A percentile compares a stretch with the other conserved stretches of the same genome.
Conservation (phyloP, 2,888 invertebrate genomes). For the Rhaphigaster nebulosa region DNA sequence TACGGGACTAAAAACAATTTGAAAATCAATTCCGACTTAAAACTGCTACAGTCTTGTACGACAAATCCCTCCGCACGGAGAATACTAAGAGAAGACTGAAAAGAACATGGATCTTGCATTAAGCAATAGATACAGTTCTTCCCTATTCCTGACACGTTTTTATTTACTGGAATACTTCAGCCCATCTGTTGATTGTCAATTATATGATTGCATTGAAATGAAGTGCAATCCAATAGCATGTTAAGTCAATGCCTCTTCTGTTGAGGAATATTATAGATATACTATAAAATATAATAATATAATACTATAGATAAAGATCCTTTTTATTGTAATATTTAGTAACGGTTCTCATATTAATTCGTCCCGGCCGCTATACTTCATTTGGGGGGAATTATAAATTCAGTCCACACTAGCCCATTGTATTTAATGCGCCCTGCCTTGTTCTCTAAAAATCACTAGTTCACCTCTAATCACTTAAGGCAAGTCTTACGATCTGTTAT, state of each 20-base stretch:
- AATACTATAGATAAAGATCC: no score
- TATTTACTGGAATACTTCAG: background rate
- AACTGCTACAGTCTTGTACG: background rate
- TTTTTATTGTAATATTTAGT: background rate
- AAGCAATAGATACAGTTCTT: background rate
- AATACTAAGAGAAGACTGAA: background rate
- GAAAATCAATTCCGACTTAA: background rate
- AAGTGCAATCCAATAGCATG: background rate
- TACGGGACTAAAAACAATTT: background rate
- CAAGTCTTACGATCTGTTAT: background rate
- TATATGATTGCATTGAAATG: background rate
- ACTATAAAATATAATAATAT: no score
- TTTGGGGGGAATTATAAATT: background rate
- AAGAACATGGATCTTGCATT: background rate
- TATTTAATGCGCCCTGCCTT: background rate
- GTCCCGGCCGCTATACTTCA: background rate
- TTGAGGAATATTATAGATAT: no score
- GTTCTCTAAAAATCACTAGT: background rate
- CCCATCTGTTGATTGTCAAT: background rate
- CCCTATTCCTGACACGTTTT: background rate
- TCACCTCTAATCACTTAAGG: background rate
- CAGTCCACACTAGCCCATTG: background rate
- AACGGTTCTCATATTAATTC: background rate
- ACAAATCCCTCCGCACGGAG: background rate
- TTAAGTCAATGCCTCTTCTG: background rate